A percentile compares a stretch with the other conserved stretches of the same genome.
Conservation (phyloP, 2,113 vertebrate genomes). For the Myotis yumanensis region DNA sequence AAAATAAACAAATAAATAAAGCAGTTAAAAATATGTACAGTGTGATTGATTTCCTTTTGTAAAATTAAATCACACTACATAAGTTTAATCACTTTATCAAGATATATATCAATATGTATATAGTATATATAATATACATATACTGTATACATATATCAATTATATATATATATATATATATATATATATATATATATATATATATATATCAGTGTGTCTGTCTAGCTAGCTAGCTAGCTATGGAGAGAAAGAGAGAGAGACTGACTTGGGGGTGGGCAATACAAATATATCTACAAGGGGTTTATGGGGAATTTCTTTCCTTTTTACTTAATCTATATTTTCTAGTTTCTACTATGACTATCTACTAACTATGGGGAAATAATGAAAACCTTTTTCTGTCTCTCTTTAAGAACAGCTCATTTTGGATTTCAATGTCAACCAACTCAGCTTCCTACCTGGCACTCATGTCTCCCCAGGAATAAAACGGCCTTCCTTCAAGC, state of each 20-base stretch:
- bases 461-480: too few relatives aligned
- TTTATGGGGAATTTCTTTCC: background rate
- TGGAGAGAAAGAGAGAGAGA: background rate
- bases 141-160: background rate
- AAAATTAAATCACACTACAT: background rate
- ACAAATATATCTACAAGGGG: background rate
- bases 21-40: background rate
- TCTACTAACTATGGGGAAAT: background rate
- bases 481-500: accelerated
- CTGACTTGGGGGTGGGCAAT: background rate
- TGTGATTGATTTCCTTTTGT: background rate
- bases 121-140: background rate
- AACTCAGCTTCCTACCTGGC: background rate
- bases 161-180: background rate
- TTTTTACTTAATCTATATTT: background rate
- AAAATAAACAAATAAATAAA: background rate
- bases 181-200: background rate
- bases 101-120: background rate
- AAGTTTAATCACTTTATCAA: background rate
- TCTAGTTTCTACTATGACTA: background rate
- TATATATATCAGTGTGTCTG: background rate
- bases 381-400: background rate
- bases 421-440: background rate
- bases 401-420: background rate
- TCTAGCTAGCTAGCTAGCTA: background rate